These are phyloP conservation scores for Polypedilum vanderplanki DNA, from an alignment of 1,140 invertebrate species.

Conservation along the genomic window DNA sequence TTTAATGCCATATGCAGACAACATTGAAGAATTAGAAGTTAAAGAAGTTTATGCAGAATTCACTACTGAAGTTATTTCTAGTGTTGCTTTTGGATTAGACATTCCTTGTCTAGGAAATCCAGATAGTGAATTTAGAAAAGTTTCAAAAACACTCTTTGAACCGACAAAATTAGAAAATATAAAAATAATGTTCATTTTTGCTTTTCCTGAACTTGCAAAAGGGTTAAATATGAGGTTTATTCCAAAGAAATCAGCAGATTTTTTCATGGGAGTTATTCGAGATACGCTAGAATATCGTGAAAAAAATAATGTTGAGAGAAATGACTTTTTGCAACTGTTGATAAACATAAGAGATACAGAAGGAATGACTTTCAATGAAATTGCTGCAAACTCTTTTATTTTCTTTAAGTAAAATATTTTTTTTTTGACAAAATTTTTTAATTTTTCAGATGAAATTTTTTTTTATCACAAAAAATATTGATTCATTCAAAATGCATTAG, in stretches of 20 bases:
- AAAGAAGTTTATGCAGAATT: constrained; percentile 40
- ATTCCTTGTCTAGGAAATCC: constrained; percentile 37
- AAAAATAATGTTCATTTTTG: neutral
- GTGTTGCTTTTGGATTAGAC: constrained; percentile 39
- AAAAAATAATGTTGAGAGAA: constrained; percentile 38
- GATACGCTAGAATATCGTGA: constrained; percentile 43
- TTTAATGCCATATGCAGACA: constrained; percentile 38
- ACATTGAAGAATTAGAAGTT: constrained; percentile 38
- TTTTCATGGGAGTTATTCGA: constrained; percentile 41
- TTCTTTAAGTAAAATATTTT: too few species aligned
- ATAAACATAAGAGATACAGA: constrained; percentile 37
- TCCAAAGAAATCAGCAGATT: constrained; percentile 42
- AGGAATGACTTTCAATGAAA: neutral
- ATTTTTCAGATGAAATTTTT: neutral
- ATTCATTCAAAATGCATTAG: too few species aligned
- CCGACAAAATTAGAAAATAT: neutral
- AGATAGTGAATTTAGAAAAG: constrained; percentile 38
- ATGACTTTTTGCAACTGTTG: constrained; percentile 44
- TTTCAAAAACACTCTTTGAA: constrained; percentile 29
- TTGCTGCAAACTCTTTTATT: neutral
- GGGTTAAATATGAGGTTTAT: constrained; percentile 36
- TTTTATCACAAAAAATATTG: too few species aligned
- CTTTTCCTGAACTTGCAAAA: constrained; percentile 29
- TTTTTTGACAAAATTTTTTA: too few species aligned
- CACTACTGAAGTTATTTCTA: constrained; percentile 42